Evolutionary conservation across 1,140 invertebrate species (phyloP).

Genomic region (Lethocerus indicus): DNA sequence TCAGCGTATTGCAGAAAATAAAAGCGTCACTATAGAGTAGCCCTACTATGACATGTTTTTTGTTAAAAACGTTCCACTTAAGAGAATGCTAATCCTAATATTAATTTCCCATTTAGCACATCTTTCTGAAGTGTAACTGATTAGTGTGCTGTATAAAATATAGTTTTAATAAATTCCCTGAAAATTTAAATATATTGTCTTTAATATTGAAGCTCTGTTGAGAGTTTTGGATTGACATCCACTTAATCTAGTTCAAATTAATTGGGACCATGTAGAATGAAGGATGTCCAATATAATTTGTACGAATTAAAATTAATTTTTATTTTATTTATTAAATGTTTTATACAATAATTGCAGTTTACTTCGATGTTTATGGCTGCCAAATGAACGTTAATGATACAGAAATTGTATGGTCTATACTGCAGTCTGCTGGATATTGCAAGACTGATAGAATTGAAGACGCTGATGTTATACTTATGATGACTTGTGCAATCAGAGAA

Average conservation of each 20-base stretch:
- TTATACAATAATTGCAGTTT: conserved; percentile 39
- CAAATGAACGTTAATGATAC: conserved; percentile 97
- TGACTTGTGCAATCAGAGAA: conserved; percentile 92
- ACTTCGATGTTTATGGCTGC: conserved; percentile 83
- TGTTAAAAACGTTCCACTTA: too few relatives aligned
- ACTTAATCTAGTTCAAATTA: neutral
- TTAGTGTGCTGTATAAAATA: too few relatives aligned
- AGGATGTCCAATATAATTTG: neutral
- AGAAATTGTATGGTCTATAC: conserved; percentile 80
- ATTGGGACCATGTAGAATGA: neutral
- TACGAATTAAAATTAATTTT: conserved; percentile 14
- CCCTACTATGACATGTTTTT: too few relatives aligned
- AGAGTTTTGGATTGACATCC: neutral
- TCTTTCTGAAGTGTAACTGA: too few relatives aligned
- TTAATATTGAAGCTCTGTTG: neutral
- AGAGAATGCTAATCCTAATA: too few relatives aligned
- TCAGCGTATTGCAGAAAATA: neutral
- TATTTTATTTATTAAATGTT: conserved; percentile 11
- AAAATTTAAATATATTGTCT: neutral
- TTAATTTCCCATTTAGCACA: too few relatives aligned
- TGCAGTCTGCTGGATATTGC: conserved; percentile 57
- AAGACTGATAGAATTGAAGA: conserved; percentile 42
- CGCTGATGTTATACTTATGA: conserved; percentile 75
- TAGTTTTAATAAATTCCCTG: neutral
- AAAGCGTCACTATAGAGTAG: neutral